A percentile compares a stretch with the other conserved stretches of the same genome.
Evolutionary conservation across 2,888 invertebrate genomes (phyloP).

Genomic region (Doris montereyensis): DNA sequence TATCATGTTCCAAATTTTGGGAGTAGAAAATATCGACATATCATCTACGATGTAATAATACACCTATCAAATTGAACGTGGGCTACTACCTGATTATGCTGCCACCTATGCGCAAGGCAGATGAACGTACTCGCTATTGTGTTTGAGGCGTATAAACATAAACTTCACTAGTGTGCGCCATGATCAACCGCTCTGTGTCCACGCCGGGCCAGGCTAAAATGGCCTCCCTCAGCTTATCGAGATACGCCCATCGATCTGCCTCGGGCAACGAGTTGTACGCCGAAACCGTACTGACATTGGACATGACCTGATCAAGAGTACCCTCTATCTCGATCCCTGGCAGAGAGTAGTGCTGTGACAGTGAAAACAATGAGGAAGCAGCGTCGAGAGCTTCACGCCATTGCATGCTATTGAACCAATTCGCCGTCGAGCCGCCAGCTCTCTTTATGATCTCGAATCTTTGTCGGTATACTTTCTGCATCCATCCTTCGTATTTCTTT

Average conservation of each 20-base stretch:
- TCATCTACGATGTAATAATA: no score
- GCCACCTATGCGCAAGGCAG: no score
- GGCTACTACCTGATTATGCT: no score
- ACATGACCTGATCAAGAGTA: constrained; percentile 23
- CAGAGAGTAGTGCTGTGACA: neutral
- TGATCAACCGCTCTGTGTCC: no score
- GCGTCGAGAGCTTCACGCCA: constrained; percentile 9
- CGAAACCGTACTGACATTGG: constrained; percentile 10
- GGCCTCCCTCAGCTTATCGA: constrained; percentile 7
- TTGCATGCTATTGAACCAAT: neutral
- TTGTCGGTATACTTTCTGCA: constrained; percentile 24
- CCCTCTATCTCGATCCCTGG: constrained; percentile 9
- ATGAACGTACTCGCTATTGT: no score
- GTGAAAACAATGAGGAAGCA: constrained; percentile 1
- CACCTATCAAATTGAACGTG: no score
- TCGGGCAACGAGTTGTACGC: constrained; percentile 18
- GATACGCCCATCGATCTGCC: neutral
- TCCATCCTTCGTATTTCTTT: constrained; percentile 16
- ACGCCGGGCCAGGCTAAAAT: constrained; percentile 29
- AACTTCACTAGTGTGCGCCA: no score
- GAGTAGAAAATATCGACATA: no score
- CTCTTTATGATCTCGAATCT: neutral
- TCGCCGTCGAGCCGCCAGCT: neutral
- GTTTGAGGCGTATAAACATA: no score
- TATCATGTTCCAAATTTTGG: no score